phyloP scores from a whole-genome alignment of 2,888 invertebrate species.

The Coleophora flavipennella region DNA sequence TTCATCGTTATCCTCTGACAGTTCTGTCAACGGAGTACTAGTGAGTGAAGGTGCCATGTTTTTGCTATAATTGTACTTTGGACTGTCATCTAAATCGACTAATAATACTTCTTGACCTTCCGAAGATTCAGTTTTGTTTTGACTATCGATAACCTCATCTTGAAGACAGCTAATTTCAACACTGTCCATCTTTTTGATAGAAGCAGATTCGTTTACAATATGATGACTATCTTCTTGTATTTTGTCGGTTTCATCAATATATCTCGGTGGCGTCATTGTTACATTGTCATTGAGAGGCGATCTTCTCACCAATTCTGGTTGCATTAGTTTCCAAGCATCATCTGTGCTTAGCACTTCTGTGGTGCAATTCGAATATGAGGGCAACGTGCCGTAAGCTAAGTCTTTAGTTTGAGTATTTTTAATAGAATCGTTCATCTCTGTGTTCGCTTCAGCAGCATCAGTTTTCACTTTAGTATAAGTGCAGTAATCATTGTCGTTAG shows the following conservation, averaged over 20 bases:
- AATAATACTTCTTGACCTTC: constrained; percentile 19
- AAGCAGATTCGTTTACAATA: constrained; percentile 24
- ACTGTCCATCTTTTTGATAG: constrained; percentile 51
- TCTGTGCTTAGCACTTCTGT: constrained; percentile 45
- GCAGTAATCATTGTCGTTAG: constrained; percentile 37
- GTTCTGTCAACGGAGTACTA: constrained; percentile 45
- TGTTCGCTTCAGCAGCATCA: constrained; percentile 37
- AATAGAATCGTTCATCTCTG: constrained; percentile 46
- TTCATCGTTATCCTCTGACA: constrained; percentile 18
- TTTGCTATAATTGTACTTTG: constrained; percentile 33
- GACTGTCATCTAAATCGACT: constrained; percentile 31
- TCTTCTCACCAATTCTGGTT: constrained; percentile 48
- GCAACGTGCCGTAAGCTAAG: constrained; percentile 52
- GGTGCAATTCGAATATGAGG: constrained; percentile 55
- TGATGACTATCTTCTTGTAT: constrained; percentile 26
- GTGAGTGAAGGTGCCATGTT: constrained; percentile 45
- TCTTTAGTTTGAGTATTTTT: constrained; percentile 54
- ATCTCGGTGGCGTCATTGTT: constrained; percentile 33
- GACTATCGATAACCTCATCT: constrained; percentile 31
- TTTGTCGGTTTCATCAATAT: constrained; percentile 17
- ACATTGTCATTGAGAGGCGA: constrained; percentile 36
- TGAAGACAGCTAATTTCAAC: constrained; percentile 49
- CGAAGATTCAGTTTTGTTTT: constrained; percentile 21
- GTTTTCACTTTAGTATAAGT: constrained; percentile 57
- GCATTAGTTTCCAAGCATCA: constrained; percentile 46